Base-by-base conservation (phyloP, 92 coral and sea anemone genomes). In the Zoanthus solanderi region DNA sequence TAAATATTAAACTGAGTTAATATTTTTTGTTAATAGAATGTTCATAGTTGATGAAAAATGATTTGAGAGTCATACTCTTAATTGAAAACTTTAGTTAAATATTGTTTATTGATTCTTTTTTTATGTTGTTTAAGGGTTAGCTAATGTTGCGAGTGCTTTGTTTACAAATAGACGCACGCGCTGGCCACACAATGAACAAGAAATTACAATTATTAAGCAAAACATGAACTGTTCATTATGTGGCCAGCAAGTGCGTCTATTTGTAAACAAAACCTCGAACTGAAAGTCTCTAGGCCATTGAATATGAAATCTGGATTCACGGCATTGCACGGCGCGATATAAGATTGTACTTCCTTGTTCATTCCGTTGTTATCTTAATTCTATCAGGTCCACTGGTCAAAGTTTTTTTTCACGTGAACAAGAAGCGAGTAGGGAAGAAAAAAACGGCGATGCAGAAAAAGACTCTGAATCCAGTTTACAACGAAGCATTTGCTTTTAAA, bases 401-500 rank as follows among this genome's bases (percentile, higher is more conserved):
- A 78, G 98, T 97, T 12, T 83, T 95, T 69, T 94, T 97, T 75
- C 91, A 90, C 78, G 94, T 95, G 72, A 97, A 94, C 92, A 90
- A 90, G 74, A 93, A 88, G n/a, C 84, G 98, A 80, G 84, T 97
- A 75, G 95, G 99, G 17, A 92, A 93, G 69, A 97, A 97, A 89
- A 94, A 96, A 28, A 97, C 99, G 1, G 97, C 94, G n/a, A 96
- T 95, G 94, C 97, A 94, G 56, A 94, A 96, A 79, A 93, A 93
- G 58, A 97, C 99, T 3, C 61, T 76, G 60, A 93, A 94, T 74
- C 99, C 99, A 11, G 98, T 97, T n/a, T 97, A 97, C 95, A 97
- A 97, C 95, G 99, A 97, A 46, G 98, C 99, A 0, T 97, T 97
- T 60, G 95, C 98, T 13, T 97, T 97, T 92, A 97, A 97, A 86